Conservation (phyloP, 1,140 invertebrate species). For the Spodoptera frugiperda region DNA sequence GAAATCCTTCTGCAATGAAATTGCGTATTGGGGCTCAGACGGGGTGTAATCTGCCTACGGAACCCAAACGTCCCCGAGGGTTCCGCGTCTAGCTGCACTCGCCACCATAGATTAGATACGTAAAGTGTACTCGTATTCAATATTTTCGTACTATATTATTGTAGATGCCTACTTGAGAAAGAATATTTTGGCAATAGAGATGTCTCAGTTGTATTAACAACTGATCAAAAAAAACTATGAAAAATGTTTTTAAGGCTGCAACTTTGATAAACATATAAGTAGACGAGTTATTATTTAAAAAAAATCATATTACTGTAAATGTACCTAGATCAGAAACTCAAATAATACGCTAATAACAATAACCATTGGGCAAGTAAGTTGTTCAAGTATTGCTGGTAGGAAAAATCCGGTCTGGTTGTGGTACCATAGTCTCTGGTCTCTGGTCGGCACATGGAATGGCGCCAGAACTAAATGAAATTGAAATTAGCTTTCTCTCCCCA, state of each 20-base stretch:
- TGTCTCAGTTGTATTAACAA: too few species aligned
- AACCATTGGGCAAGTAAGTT: background rate
- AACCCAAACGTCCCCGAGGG: conserved; percentile 75
- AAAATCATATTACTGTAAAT: background rate
- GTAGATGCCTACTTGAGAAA: too few species aligned
- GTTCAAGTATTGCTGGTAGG: background rate
- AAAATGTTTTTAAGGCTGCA: too few species aligned
- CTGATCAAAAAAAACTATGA: too few species aligned
- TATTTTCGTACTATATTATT: background rate
- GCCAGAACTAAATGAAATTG: conserved; percentile 86
- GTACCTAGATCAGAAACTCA: background rate
- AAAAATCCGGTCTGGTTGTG: conserved; percentile 3
- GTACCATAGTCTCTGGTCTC: conserved; percentile 56
- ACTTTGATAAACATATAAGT: too few species aligned
- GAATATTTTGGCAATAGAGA: too few species aligned
- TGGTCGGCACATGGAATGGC: conserved; percentile 81
- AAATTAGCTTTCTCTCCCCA: conserved; percentile 84
- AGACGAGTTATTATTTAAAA: background rate
- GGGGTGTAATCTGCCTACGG: conserved; percentile 81
- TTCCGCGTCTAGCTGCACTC: conserved; percentile 63
- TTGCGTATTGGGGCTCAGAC: conserved; percentile 82
- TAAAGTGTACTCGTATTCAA: background rate
- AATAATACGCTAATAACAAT: background rate
- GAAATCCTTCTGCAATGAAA: conserved; percentile 79
- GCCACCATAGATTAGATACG: conserved; percentile 59